A percentile compares a stretch with the other conserved stretches of the same genome.
These are phyloP conservation scores for Rhinatrema bivittatum DNA, from an alignment of 2,797 vertebrate species.

Conservation along the genomic window DNA sequence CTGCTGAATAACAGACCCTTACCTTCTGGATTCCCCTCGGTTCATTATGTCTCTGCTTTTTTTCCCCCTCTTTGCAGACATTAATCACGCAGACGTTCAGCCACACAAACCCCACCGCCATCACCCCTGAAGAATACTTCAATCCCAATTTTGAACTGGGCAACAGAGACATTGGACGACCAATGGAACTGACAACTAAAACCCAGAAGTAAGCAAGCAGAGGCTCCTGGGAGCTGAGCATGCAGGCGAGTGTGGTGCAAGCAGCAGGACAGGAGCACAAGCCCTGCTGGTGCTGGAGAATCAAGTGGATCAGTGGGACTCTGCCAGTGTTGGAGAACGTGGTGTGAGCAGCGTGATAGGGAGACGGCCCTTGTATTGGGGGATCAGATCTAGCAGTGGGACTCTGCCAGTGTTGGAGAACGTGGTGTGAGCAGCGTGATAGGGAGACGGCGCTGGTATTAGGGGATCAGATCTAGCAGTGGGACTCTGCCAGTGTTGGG, in stretches of 20 bases:
- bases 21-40: too few relatives aligned
- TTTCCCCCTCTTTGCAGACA: conserved; percentile 52
- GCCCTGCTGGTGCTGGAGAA: too few relatives aligned
- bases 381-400: neutral
- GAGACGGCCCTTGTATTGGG: neutral
- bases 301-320: neutral
- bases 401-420: neutral
- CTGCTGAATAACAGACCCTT: too few relatives aligned
- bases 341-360: neutral
- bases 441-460: neutral
- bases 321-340: neutral
- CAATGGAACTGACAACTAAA: conserved; percentile 94
- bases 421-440: neutral
- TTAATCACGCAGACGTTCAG: conserved; percentile 89
- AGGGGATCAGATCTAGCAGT: neutral
- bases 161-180: conserved; percentile 83
- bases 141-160: conserved; percentile 74
- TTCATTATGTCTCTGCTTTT: neutral
- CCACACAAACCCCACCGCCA: conserved; percentile 77
- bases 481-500: neutral
- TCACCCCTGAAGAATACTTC: conserved; percentile 95
- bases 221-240: too few relatives aligned
- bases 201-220: conserved; percentile 82
- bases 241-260: too few relatives aligned
- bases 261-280: too few relatives aligned